Base-by-base conservation (phyloP, 2,113 vertebrate species). In the Hyperopisus bebe region DNA sequence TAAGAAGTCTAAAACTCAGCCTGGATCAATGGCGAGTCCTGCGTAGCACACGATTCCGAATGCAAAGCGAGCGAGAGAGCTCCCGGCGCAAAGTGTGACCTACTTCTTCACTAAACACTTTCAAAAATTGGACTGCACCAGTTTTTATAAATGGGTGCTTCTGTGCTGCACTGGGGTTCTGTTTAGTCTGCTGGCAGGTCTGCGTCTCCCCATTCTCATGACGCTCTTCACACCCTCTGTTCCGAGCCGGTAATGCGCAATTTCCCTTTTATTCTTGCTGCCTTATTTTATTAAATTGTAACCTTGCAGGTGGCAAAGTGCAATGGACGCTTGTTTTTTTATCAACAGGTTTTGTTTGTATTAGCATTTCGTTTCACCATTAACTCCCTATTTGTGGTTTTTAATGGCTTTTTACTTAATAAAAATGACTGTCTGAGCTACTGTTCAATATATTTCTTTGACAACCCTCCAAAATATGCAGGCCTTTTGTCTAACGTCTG, bases 81-180 rank as follows among this genome's bases (percentile, higher is more conserved):
- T 77, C 74, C 74, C 35, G 17, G 74, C 13, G 31, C n/a, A 77
- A 5, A 80, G 74, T 42, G 35, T 80, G 74, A 80, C 74, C 74
- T 80, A 80, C 74, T 80, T 80, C n/a, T 80, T 80, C 35, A 42
- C 74, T 80, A 80, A 80, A 80, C 74, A 42, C 74, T 80, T 80
- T 80, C 35, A 80, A 39, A 80, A 80, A 42, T 80, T 39, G 74
- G 15, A 39, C 17, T 19, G 35, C 13, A 39, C 74, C 35, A 42
- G 13, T 80, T 80, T 46, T 77, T 80, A 42, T 80, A 80, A 80
- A 80, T 80, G 74, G 74, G 74, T 17, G 74, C 35, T 35, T 80
- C 74, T 80, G 35, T 80, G 31, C 55, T 9, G 74, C 74, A 39
- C 35, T 17, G 35, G 74, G 35, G 13, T 80, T 74, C 17, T 80